Evolutionary conservation across 2,797 vertebrate species (phyloP), one percentile per base, ranked within the genome.

Genomic region (Spinus olivaceus): DNA sequence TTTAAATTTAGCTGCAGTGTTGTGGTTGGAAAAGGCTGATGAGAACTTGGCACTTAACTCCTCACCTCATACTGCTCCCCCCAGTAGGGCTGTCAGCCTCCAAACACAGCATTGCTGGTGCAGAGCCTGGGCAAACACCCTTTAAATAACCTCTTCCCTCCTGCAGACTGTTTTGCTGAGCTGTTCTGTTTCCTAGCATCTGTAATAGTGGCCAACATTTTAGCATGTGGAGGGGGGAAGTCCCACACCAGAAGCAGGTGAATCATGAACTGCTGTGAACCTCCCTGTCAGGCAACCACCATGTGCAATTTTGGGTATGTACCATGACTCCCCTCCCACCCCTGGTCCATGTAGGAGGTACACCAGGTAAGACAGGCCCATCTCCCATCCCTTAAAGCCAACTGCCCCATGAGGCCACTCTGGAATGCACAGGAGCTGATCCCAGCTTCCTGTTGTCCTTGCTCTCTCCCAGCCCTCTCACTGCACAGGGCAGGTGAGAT

Each of bases 1-100:
- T 76, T 95, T 96, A 96, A 96, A 94, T 95, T 95, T 96, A 96
- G 95, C 87, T 88, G 54, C 73, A 46, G 47, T 25, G 63, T 69
- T 91, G 80, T 78, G 85, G 39, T 81, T 86, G 90, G 90, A 88
- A 95, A 86, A 86, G 80, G 70, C 77, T 81, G 90, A 61, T 79
- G 91, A 90, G 90, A 90, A 81, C 57, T 90, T 91, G 91, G 95
- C 92, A 86, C 72, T 54, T 50, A 49, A 42, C 30, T 50, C 57
- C 21, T 50, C 46, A 44, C 53, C 67, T 94, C 6, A 0, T 13
- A 24, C 76, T 49, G 42, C 79, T 87, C 28, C 46, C 24, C 37
- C 16, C 28, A 11, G 49, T 5, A 73, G 81, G 42, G 35, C 0
- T 92, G 12, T 56, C 3, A 5, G 81, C 27, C 64, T 77, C 71